phyloP scores from a whole-genome alignment of 2,113 vertebrate species.

The Paraplagusia blochii region DNA sequence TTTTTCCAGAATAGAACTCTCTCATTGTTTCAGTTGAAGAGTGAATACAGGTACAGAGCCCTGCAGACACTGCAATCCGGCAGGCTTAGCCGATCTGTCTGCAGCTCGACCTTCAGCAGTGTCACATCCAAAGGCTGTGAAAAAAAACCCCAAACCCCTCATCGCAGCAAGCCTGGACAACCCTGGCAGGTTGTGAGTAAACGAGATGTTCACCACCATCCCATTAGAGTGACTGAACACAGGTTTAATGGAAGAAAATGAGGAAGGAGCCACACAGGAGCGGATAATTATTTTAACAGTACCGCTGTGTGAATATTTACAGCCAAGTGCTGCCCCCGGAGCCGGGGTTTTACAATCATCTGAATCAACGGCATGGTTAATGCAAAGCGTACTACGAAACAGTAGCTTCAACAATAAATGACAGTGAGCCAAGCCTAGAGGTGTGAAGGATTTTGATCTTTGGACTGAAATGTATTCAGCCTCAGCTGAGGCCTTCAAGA shows the following conservation, averaged over 20 bases:
- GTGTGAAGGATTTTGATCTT: constrained; percentile 35
- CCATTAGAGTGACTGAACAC: constrained; percentile 9
- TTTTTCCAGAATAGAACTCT: constrained; percentile 23
- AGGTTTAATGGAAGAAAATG: constrained; percentile 1
- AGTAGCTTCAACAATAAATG: constrained; percentile 21
- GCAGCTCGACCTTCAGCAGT: constrained; percentile 79
- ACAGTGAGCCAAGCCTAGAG: constrained; percentile 11
- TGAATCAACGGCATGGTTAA: constrained; percentile 9
- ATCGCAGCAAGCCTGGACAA: constrained; percentile 20
- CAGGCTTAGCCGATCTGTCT: constrained; percentile 56
- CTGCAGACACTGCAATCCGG: constrained; percentile 52
- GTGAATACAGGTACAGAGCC: constrained; percentile 54
- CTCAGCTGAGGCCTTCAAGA: constrained; percentile 51
- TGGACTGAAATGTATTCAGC: constrained; percentile 41
- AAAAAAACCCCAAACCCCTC: constrained; percentile 34
- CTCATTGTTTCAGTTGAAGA: constrained; percentile 29
- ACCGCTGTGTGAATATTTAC: background rate
- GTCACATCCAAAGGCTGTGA: constrained; percentile 63
- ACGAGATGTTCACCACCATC: constrained; percentile 4
- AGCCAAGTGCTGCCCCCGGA: background rate
- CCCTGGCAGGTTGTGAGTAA: constrained; percentile 30
- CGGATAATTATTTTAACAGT: background rate
- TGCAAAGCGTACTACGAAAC: constrained; percentile 8
- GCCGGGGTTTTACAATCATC: constrained; percentile 7
- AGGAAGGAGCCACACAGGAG: background rate